Conservation (phyloP, 2,797 vertebrate genomes). For the Luscinia luscinia region DNA sequence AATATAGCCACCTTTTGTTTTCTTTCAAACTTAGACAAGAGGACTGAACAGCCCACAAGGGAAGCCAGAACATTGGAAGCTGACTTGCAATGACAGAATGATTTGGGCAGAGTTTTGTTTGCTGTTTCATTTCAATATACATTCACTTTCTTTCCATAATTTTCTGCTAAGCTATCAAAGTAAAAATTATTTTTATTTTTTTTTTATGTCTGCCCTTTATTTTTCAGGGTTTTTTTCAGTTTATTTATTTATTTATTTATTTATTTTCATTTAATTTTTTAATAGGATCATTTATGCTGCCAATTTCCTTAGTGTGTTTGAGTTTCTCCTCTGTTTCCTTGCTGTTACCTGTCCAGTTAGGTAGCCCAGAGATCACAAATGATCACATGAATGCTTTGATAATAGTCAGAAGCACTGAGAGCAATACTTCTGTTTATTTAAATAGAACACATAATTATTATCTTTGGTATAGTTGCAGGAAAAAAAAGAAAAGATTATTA, state of each 20-base stretch:
- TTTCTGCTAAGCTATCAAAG: neutral
- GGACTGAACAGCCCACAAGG: neutral
- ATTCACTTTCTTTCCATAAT: neutral
- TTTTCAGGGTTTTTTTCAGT: too few relatives aligned
- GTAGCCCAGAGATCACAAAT: neutral
- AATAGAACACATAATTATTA: neutral
- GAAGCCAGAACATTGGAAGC: neutral
- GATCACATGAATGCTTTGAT: neutral
- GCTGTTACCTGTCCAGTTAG: neutral
- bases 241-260: too few relatives aligned
- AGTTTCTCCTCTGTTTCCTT: neutral
- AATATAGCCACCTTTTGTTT: neutral
- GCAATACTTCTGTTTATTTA: conserved; percentile 23
- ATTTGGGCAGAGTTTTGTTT: neutral
- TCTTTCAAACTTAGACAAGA: neutral
- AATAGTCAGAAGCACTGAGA: neutral
- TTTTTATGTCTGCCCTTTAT: neutral
- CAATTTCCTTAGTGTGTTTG: neutral
- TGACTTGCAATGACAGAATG: neutral
- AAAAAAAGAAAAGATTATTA: neutral
- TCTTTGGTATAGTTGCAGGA: neutral
- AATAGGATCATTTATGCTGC: neutral
- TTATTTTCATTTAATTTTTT: too few relatives aligned
- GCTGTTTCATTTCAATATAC: neutral
- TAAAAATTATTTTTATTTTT: neutral